These are phyloP conservation scores for Spea multiplicata DNA, from an alignment of 2,113 vertebrate genomes.

Conservation along the genomic window DNA sequence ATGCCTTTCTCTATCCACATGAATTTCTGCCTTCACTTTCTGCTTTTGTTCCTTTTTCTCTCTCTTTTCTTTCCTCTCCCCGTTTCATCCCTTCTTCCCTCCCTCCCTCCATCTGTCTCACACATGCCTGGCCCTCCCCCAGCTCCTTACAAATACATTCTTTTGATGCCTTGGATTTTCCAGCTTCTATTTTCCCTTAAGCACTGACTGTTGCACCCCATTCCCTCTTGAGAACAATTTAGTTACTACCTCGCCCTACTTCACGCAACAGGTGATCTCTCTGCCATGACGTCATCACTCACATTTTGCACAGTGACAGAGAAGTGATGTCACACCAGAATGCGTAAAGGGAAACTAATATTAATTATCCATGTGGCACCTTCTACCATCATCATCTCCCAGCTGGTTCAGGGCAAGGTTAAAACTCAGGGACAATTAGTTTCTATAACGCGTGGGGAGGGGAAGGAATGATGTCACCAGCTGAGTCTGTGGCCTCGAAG, in stretches of 20 bases:
- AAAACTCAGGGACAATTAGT: conserved; percentile 16
- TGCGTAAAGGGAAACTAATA: neutral
- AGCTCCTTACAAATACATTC: conserved; percentile 43
- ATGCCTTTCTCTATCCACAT: neutral
- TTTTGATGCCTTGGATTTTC: conserved; percentile 42
- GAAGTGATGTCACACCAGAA: neutral
- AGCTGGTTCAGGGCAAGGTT: conserved; percentile 17
- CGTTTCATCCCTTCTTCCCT: neutral
- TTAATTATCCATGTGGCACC: neutral
- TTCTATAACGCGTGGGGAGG: neutral
- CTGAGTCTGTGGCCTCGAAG: conserved; percentile 1
- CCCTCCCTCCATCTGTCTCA: conserved; percentile 30
- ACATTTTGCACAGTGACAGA: neutral
- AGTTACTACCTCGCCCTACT: neutral
- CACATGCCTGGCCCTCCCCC: conserved; percentile 46
- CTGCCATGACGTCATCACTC: neutral
- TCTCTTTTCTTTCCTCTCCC: neutral
- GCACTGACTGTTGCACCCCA: neutral
- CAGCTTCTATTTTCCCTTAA: conserved; percentile 21
- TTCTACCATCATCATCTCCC: neutral
- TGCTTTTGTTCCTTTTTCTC: neutral
- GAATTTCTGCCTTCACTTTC: neutral
- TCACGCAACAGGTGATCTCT: neutral
- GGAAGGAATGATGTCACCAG: conserved; percentile 19
- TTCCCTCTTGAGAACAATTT: conserved; percentile 7